phyloP scores from a whole-genome alignment of 2,888 invertebrate genomes.

The Microchrysa polita region DNA sequence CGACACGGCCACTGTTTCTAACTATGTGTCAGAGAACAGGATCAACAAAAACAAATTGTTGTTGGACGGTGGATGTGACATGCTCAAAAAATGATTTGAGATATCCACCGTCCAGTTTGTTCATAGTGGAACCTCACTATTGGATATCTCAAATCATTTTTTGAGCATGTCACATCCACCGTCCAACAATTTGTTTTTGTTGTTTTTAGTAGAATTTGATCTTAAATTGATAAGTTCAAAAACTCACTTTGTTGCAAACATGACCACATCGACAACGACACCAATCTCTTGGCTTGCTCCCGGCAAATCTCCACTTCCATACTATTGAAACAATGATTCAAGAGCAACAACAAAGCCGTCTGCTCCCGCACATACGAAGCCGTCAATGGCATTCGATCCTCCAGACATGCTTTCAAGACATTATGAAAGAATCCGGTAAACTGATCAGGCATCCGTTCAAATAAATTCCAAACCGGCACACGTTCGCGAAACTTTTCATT shows the following conservation, averaged over 20 bases:
- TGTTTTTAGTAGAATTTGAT: too few species aligned
- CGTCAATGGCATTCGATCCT: constrained; percentile 62
- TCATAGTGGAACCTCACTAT: too few species aligned
- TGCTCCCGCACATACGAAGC: constrained; percentile 73
- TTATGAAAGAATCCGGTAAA: constrained; percentile 86
- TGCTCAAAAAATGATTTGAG: too few species aligned
- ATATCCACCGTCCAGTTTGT: too few species aligned
- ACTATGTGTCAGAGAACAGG: too few species aligned
- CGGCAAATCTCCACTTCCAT: constrained; percentile 95
- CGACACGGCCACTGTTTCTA: too few species aligned
- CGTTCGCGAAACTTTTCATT: constrained; percentile 98
- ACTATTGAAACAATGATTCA: constrained; percentile 97
- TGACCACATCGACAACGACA: constrained; percentile 94
- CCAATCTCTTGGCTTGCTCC: constrained; percentile 89
- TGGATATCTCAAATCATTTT: too few species aligned
- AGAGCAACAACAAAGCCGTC: constrained; percentile 86
- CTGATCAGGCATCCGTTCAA: constrained; percentile 78
- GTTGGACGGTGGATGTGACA: too few species aligned
- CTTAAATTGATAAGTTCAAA: neutral
- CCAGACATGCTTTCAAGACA: constrained; percentile 78
- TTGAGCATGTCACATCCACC: too few species aligned
- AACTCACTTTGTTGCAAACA: constrained; percentile 79
- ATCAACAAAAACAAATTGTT: too few species aligned
- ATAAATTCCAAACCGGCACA: constrained; percentile 95
- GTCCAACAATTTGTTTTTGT: too few species aligned